These are phyloP conservation scores for Tachystola acroxantha DNA, from an alignment of 2,888 invertebrate species.

Conservation along the genomic window DNA sequence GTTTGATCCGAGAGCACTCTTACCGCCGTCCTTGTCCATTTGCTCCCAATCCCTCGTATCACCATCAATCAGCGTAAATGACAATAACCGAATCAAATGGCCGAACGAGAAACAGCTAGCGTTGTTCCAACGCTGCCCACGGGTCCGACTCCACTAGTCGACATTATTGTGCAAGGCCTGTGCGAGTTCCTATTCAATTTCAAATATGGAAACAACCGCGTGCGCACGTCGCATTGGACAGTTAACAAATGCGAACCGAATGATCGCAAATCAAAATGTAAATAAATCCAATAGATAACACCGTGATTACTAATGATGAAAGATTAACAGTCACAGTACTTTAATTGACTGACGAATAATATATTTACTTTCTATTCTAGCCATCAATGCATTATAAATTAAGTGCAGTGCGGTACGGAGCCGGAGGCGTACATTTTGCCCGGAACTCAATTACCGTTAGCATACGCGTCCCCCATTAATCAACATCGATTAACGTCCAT, in stretches of 20 bases:
- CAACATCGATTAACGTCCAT: no score
- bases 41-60: slow-evolving; percentile 17
- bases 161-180: slow-evolving; percentile 70
- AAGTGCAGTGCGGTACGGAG: no score
- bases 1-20: slow-evolving; percentile 15
- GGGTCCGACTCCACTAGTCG: slow-evolving; percentile 35
- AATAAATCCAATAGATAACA: slow-evolving; percentile 26
- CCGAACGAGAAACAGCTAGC: slow-evolving; percentile 26
- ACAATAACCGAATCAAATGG: slow-evolving; percentile 16
- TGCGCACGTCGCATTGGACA: slow-evolving; percentile 57
- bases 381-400: no score
- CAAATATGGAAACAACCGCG: slow-evolving; percentile 65
- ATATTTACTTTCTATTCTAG: no score
- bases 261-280: slow-evolving; percentile 40
- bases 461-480: no score
- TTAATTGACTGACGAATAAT: no score
- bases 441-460: no score
- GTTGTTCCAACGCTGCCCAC: slow-evolving; percentile 25
- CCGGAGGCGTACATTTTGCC: no score
- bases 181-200: slow-evolving; percentile 70
- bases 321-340: no score
- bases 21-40: slow-evolving; percentile 35
- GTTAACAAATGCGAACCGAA: slow-evolving; percentile 47
- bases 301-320: no score
- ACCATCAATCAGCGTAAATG: slow-evolving; percentile 18